Base-by-base conservation (phyloP, 1,140 invertebrate species). In the Hormaphis cornu region DNA sequence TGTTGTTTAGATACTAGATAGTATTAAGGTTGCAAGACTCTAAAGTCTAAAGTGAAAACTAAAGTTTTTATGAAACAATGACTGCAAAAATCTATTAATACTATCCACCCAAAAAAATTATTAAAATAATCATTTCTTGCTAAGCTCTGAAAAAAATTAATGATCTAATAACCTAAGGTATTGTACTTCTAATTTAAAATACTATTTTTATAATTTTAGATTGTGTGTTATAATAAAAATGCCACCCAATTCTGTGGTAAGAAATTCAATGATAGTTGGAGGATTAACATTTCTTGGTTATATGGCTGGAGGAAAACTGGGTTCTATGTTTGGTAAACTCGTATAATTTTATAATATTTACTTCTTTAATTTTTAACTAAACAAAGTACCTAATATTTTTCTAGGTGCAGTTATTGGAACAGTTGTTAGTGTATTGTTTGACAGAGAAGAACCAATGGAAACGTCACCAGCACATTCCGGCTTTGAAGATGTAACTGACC, bases 231-330 rank as follows among this genome's bases (percentile, higher is more conserved):
- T 46, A 22, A 14, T 46, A 22, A 50, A 48, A 66, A 66, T 50
- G 44, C 18, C 59, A 48, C 9, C 61, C 1, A 50, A 66, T 48
- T 66, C 61, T 10, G 5, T 48, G 24, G 18, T 24, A 16, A 66
- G 50, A 30, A 22, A 48, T 16, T 22, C 61, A 20, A 7, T 66
- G 1, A 12, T 66, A 9, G n/a, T 66, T 50, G 61, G 61, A 35
- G 61, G 61, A 46, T 66, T 66, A 48, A 33, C 61, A 9, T 50
- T 66, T 10, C 18, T 66, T n/a, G 61, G 61, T 50, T 66, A n/a
- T 66, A 14, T 66, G 6, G 44, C 44, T 66, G 61, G 61, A 24
- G 61, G 61, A 48, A 66, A 48, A 66, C 61, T 66, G 28, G 61
- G 61, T 35, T 66, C 61, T 48, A 48, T 50, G 28, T 33, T 66